Conservation (phyloP, 2,888 invertebrate genomes). For the Anarsia innoxiella region DNA sequence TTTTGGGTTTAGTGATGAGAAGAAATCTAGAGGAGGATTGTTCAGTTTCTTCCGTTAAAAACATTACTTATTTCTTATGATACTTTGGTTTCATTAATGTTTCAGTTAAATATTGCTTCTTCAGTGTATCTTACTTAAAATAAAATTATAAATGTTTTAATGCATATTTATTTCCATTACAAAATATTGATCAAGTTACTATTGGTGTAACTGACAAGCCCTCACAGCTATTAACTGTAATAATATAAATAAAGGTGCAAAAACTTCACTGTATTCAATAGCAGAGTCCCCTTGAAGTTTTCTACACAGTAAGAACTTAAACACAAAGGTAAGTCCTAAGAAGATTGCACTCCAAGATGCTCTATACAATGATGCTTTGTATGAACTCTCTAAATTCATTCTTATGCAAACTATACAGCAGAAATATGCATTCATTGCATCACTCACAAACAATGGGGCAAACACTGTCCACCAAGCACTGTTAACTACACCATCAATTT, state of each 20-base stretch:
- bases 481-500: slow-evolving; percentile 79
- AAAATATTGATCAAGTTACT: slow-evolving; percentile 17
- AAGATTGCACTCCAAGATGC: slow-evolving; percentile 90
- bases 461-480: slow-evolving; percentile 94
- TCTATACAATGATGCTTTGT: slow-evolving; percentile 86
- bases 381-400: slow-evolving; percentile 87
- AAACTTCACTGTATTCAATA: slow-evolving; percentile 93
- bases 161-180: slow-evolving; percentile 2
- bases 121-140: slow-evolving; percentile 1
- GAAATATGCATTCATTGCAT: slow-evolving; percentile 95
- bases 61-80: not conserved
- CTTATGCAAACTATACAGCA: slow-evolving; percentile 96
- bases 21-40: slow-evolving; percentile 50
- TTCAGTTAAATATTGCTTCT: slow-evolving; percentile 3
- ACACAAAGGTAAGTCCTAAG: slow-evolving; percentile 88
- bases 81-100: not conserved
- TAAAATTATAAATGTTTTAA: not conserved
- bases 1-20: slow-evolving; percentile 50
- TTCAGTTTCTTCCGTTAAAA: slow-evolving; percentile 55
- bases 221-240: slow-evolving; percentile 92
- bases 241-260: slow-evolving; percentile 93
- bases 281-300: slow-evolving; percentile 87
- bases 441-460: slow-evolving; percentile 92
- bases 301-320: slow-evolving; percentile 92
- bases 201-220: slow-evolving; percentile 89